phyloP scores from a whole-genome alignment of 2,888 invertebrate genomes.

The Crepidodera aurea region DNA sequence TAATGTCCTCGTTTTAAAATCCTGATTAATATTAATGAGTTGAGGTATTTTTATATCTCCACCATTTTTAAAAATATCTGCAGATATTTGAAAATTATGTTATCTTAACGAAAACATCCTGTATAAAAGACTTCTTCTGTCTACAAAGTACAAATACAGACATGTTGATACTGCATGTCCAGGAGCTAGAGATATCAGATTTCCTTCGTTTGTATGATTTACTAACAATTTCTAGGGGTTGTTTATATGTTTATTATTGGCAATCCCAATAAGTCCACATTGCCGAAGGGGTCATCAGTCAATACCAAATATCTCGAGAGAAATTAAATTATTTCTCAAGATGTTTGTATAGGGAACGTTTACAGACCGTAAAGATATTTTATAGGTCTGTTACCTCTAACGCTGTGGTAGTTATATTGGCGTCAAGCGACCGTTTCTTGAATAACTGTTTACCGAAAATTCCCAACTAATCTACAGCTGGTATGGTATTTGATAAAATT shows the following conservation, averaged over 20 bases:
- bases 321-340: slow-evolving; percentile 48
- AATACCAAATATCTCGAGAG: slow-evolving; percentile 41
- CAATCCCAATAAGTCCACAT: slow-evolving; percentile 30
- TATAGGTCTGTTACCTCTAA: not conserved
- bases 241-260: slow-evolving; percentile 41
- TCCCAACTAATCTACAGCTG: too few species aligned
- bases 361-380: slow-evolving; percentile 20
- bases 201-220: slow-evolving; percentile 35
- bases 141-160: not conserved
- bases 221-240: slow-evolving; percentile 37
- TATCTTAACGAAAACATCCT: not conserved
- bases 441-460: too few species aligned
- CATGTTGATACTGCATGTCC: slow-evolving; percentile 17
- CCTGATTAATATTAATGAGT: too few species aligned
- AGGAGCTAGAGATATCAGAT: slow-evolving; percentile 30
- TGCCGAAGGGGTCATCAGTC: slow-evolving; percentile 42
- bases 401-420: too few species aligned
- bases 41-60: too few species aligned
- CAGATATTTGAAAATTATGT: too few species aligned
- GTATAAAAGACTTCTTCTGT: not conserved
- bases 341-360: slow-evolving; percentile 46
- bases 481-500: too few species aligned
- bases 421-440: too few species aligned
- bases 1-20: too few species aligned
- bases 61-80: too few species aligned